These are phyloP conservation scores for Philaenus spumarius DNA, from an alignment of 1,140 invertebrate species.

Conservation along the genomic window DNA sequence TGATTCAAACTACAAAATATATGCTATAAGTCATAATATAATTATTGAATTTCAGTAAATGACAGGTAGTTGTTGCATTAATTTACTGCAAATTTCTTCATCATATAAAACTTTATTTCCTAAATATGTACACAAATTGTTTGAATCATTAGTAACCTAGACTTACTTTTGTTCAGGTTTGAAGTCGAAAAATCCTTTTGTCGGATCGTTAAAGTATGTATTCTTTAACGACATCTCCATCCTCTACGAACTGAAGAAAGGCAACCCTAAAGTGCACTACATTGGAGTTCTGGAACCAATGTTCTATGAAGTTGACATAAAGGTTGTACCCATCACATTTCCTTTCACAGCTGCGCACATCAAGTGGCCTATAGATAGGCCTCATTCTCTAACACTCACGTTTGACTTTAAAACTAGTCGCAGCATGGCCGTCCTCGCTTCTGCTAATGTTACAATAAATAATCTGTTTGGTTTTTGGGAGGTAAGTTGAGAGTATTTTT, in stretches of 20 bases:
- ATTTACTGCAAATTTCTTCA: too few species aligned
- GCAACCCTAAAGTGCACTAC: conserved; percentile 75
- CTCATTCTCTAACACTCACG: conserved; percentile 63
- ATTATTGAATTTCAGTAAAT: too few species aligned
- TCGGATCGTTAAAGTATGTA: conserved; percentile 83
- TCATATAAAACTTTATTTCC: too few species aligned
- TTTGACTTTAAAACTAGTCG: conserved; percentile 86
- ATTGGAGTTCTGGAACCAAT: conserved; percentile 73
- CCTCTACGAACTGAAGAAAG: conserved; percentile 74
- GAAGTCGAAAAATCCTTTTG: conserved; percentile 50
- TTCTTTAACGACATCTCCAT: conserved; percentile 90
- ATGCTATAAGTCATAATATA: too few species aligned
- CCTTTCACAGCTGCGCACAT: conserved; percentile 83
- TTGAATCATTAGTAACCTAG: too few species aligned
- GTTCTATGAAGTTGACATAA: conserved; percentile 74
- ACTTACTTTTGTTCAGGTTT: conserved; percentile 42
- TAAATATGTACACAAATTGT: too few species aligned
- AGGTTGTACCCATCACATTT: conserved; percentile 86
- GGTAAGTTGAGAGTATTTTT: conserved; percentile 47
- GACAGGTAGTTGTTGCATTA: too few species aligned
- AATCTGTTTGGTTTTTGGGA: conserved; percentile 76
- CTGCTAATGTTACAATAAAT: conserved; percentile 64
- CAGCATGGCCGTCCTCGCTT: conserved; percentile 75
- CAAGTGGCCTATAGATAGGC: conserved; percentile 69
- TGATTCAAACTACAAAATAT: too few species aligned